A percentile compares a stretch with the other conserved stretches of the same genome.
These are phyloP conservation scores for Seira musarum DNA, from an alignment of 2,888 invertebrate species.

Conservation along the genomic window DNA sequence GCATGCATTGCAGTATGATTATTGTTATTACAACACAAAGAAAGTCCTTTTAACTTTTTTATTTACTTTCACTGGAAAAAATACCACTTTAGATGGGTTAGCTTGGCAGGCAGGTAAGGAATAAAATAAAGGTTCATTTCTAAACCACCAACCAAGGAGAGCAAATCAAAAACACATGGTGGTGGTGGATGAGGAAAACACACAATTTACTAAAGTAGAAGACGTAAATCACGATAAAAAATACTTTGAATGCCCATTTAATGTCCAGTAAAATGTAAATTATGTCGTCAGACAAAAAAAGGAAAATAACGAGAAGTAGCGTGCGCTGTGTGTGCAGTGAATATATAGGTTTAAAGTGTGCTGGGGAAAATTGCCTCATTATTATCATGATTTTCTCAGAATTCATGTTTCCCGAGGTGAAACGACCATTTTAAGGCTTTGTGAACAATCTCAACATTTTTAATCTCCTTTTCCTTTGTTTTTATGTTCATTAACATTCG, in stretches of 20 bases:
- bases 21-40: conserved; percentile 36
- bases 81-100: conserved; percentile 8
- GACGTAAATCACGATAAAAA: conserved; percentile 60
- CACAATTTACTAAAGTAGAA: conserved; percentile 24
- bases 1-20: conserved; percentile 24
- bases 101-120: neutral
- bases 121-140: neutral
- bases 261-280: conserved; percentile 61
- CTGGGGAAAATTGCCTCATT: conserved; percentile 44
- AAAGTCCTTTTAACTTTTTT: conserved; percentile 30
- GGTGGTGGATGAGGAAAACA: conserved; percentile 28
- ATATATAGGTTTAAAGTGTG: too few relatives aligned
- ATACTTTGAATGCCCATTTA: conserved; percentile 54
- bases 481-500: neutral
- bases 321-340: neutral
- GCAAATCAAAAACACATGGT: conserved; percentile 50
- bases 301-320: neutral
- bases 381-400: neutral
- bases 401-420: neutral
- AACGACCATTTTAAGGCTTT: neutral
- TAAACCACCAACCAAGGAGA: neutral
- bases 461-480: neutral
- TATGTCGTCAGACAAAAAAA: conserved; percentile 49
- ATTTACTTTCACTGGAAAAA: conserved; percentile 53
- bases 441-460: neutral